Percentiles rank a stretch among this genome's conserved stretches.
phyloP scores from a whole-genome alignment of 2,888 invertebrate genomes.

The Tanaodytes sp. region DNA sequence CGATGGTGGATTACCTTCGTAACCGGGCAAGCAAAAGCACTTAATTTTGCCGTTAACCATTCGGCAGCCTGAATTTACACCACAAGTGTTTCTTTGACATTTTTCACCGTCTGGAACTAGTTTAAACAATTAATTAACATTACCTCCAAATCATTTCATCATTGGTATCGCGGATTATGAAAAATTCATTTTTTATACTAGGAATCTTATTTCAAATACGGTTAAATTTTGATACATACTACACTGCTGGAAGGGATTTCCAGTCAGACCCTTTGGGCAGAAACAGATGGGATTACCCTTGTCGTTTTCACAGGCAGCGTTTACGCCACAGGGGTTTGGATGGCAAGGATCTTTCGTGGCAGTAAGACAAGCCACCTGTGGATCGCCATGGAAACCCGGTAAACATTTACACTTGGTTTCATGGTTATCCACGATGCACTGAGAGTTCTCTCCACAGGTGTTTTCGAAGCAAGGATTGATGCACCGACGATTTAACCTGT shows the following conservation, averaged over 20 bases:
- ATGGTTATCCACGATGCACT: slow-evolving; percentile 87
- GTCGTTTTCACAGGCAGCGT: slow-evolving; percentile 88
- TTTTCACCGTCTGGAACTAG: slow-evolving; percentile 90
- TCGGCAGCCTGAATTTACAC: slow-evolving; percentile 87
- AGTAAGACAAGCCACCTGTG: slow-evolving; percentile 80
- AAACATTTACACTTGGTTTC: slow-evolving; percentile 87
- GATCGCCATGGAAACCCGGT: slow-evolving; percentile 86
- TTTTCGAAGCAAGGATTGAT: slow-evolving; percentile 86
- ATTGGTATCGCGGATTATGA: too few relatives aligned
- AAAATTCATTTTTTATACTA: too few relatives aligned
- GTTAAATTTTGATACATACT: too few relatives aligned
- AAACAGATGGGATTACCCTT: slow-evolving; percentile 90
- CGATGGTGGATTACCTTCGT: slow-evolving; percentile 87
- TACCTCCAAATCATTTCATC: too few relatives aligned
- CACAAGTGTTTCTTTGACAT: slow-evolving; percentile 88
- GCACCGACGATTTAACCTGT: slow-evolving; percentile 87
- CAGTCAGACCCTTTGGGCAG: slow-evolving; percentile 91
- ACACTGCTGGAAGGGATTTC: slow-evolving; percentile 92
- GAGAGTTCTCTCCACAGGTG: slow-evolving; percentile 84
- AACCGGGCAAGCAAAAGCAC: slow-evolving; percentile 91
- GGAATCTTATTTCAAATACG: too few relatives aligned
- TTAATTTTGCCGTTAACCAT: slow-evolving; percentile 82
- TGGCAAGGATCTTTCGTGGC: slow-evolving; percentile 84
- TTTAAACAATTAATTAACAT: too few relatives aligned
- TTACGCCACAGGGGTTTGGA: slow-evolving; percentile 90